Evolutionary conservation across 2,797 vertebrate genomes (phyloP), one percentile per base, ranked within the genome.

Genomic region (Coregonus suidteri): DNA sequence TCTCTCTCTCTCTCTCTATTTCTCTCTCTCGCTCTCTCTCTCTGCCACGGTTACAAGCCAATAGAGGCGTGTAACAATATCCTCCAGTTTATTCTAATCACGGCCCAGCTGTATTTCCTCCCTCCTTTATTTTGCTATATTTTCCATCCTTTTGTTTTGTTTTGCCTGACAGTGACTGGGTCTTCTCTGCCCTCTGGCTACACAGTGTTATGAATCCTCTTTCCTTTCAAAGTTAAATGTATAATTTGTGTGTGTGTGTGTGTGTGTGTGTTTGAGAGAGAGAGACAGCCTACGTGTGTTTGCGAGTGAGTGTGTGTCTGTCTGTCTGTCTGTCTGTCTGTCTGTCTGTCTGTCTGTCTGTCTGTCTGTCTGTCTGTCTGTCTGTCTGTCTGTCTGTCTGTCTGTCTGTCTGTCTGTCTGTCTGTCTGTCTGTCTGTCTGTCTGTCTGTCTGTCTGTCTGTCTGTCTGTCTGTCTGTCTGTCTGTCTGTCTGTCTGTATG

Each of bases 11-110:
- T 37, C 35, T 37, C 35, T 37, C 35, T 37, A 5, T 5, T 6
- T 67, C 30, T 30, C 15, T 5, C 37, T 41, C 67, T 35, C 67
- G 16, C 67, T 35, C 31, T 37, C 6, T 37, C 35, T 35, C 4
- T 18, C 35, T 69, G 31, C 35, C 31, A 35, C 34, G 1, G 35
- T 37, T 37, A 6, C 35, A 37, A 37, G 35, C 35, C 35, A 37
- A 34, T 35, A 69, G 16, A 7, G 35, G 35, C 35, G 6, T 53
- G 20, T 25, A 7, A 73, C 51, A 56, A 73, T 54, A 73, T 18
- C 5, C 51, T 54, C 25, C 51, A 52, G 52, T 16, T 97, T 97
- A 94, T 94, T 94, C 93, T 94, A 93, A 94, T 94, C 93, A 94
- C 91, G 91, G 88, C 76, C 74, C n/a, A 75, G 87, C 91, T 91